phyloP scores from a whole-genome alignment of 2,113 vertebrate genomes.

The Chunga burmeisteri region DNA sequence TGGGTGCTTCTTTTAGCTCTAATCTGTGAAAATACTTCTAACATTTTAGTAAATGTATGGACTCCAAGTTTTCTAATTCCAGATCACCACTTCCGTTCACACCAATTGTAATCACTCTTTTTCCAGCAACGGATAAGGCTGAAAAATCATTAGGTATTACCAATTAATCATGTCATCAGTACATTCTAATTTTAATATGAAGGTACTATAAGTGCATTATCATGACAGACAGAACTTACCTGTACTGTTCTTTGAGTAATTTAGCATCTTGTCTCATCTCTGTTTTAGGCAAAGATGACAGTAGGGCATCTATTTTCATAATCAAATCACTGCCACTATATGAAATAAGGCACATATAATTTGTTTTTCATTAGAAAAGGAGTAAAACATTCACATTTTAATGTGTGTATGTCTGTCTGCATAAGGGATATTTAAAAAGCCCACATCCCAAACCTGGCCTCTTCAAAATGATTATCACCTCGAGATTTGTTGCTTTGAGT shows the following conservation, averaged over 20 bases:
- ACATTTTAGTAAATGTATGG: neutral
- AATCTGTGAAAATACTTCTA: neutral
- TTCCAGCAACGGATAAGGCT: neutral
- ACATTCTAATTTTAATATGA: neutral
- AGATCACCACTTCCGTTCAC: neutral
- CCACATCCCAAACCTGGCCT: neutral
- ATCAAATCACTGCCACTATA: slow-evolving; percentile 86
- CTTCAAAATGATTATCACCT: neutral
- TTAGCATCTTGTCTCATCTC: slow-evolving; percentile 78
- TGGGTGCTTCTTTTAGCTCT: neutral
- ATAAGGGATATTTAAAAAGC: neutral
- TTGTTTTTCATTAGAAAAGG: neutral
- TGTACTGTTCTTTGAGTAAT: slow-evolving; percentile 84
- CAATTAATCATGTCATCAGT: neutral
- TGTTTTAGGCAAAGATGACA: slow-evolving; percentile 82
- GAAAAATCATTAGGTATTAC: neutral
- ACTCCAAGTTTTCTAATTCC: neutral
- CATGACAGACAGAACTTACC: slow-evolving; percentile 72
- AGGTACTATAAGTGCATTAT: neutral
- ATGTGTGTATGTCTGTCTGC: neutral
- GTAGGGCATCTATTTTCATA: slow-evolving; percentile 91
- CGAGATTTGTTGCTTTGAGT: neutral
- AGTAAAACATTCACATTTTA: neutral
- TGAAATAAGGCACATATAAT: neutral
- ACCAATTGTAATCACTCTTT: neutral